Conservation (phyloP, 2,888 invertebrate genomes). For the Nymphalis c-album region DNA sequence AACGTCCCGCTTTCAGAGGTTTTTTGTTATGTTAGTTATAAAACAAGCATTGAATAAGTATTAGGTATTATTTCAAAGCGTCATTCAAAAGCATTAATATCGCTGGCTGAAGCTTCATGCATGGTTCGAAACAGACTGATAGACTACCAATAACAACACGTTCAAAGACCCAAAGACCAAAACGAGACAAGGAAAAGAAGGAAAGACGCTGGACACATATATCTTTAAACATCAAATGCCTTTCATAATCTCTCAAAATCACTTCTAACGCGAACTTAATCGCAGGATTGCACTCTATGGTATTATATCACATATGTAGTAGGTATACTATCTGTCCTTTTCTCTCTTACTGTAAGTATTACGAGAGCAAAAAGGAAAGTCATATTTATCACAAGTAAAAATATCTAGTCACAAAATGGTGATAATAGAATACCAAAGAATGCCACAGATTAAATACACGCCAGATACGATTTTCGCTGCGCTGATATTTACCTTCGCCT, state of each 20-base stretch:
- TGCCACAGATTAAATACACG: conserved; percentile 42
- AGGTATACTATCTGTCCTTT: neutral
- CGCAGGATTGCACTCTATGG: neutral
- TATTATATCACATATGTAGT: neutral
- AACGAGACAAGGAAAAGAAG: conserved; percentile 46
- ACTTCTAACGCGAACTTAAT: conserved; percentile 11
- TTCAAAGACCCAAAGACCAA: conserved; percentile 49
- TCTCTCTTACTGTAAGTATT: neutral
- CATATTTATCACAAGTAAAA: neutral
- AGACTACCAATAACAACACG: conserved; percentile 32
- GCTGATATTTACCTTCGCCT: conserved; percentile 94
- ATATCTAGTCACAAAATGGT: neutral
- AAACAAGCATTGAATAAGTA: conserved; percentile 14
- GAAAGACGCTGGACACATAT: conserved; percentile 64
- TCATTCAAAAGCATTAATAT: conserved; percentile 35
- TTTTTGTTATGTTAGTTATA: conserved; percentile 45
- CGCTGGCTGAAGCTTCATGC: conserved; percentile 41
- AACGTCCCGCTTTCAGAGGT: conserved; percentile 65
- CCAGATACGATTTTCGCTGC: conserved; percentile 17
- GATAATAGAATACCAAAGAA: conserved; percentile 44
- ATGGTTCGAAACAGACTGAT: conserved; percentile 36
- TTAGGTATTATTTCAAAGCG: conserved; percentile 8
- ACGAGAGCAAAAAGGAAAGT: neutral
- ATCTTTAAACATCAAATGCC: conserved; percentile 48
- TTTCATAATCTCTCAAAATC: conserved; percentile 57